phyloP scores from a whole-genome alignment of 2,113 vertebrate genomes.

The Hepsetus odoe region DNA sequence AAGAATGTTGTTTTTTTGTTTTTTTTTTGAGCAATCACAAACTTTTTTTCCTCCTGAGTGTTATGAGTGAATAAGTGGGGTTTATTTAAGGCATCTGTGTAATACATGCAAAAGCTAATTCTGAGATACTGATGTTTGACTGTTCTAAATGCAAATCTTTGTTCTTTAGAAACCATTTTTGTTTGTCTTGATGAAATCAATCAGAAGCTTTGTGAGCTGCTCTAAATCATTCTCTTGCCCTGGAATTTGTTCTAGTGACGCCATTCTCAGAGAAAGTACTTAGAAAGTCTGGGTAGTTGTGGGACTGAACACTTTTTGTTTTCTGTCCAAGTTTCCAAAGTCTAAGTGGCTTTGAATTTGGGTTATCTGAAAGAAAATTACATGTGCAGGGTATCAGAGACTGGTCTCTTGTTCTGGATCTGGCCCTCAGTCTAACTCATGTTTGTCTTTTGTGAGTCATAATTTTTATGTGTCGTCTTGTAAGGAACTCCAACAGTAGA shows the following conservation, averaged over 20 bases:
- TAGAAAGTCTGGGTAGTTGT: neutral
- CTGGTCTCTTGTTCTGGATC: neutral
- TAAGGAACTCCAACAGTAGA: no score
- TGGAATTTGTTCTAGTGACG: neutral
- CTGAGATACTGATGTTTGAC: no score
- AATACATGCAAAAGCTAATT: neutral
- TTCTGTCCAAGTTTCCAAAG: neutral
- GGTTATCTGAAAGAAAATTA: neutral
- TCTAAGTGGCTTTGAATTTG: neutral
- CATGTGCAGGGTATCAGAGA: neutral
- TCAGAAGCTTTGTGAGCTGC: neutral
- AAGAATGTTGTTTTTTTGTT: constrained; percentile 6
- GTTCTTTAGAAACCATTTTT: neutral
- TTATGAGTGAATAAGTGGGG: neutral
- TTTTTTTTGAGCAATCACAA: neutral
- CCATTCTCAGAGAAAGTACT: neutral
- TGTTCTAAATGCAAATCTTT: neutral
- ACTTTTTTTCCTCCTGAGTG: constrained; percentile 8
- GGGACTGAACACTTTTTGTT: neutral
- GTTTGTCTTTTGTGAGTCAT: neutral
- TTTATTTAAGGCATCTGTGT: neutral
- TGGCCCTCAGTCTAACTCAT: neutral
- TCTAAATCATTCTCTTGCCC: neutral
- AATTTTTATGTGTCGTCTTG: neutral
- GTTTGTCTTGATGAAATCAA: neutral